These are phyloP conservation scores for Stictonetta naevosa DNA, from an alignment of 2,113 vertebrate species.

Conservation along the genomic window DNA sequence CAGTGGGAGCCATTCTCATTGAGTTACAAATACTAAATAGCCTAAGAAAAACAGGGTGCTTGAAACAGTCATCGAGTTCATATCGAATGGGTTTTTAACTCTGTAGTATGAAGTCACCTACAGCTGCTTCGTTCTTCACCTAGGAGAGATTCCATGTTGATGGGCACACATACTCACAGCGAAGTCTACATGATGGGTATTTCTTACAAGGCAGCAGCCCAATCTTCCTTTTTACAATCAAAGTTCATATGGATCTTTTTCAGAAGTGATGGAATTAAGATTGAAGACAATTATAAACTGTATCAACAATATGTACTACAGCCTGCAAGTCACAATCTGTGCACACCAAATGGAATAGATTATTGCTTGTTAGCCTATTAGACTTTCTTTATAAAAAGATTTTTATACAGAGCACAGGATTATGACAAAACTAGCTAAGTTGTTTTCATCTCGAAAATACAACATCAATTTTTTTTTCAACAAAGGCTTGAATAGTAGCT, in stretches of 20 bases:
- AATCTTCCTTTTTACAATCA: constrained; percentile 12
- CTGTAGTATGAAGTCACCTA: constrained; percentile 49
- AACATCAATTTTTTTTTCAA: constrained; percentile 64
- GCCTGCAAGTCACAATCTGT: constrained; percentile 68
- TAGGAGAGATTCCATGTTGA: constrained; percentile 1
- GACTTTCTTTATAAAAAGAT: constrained; percentile 76
- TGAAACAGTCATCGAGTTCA: constrained; percentile 63
- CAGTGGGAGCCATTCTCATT: constrained; percentile 51
- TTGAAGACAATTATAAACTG: constrained; percentile 66
- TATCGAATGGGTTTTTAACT: constrained; percentile 47
- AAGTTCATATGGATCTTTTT: constrained; percentile 41
- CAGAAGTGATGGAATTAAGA: constrained; percentile 54
- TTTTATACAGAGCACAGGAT: constrained; percentile 76
- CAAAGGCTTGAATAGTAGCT: constrained; percentile 66
- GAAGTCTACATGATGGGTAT: constrained; percentile 38
- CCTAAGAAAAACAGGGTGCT: constrained; percentile 66
- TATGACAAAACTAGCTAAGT: constrained; percentile 75
- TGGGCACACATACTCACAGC: constrained; percentile 43
- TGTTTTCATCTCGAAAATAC: constrained; percentile 72
- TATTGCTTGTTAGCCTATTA: constrained; percentile 78
- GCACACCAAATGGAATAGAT: constrained; percentile 71
- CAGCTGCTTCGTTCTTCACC: constrained; percentile 32
- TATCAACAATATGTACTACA: constrained; percentile 69
- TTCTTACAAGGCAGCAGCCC: constrained; percentile 45
- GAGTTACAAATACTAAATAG: constrained; percentile 55